Evolutionary conservation across 2,797 vertebrate genomes (phyloP).

Genomic region (Sciurus carolinensis): DNA sequence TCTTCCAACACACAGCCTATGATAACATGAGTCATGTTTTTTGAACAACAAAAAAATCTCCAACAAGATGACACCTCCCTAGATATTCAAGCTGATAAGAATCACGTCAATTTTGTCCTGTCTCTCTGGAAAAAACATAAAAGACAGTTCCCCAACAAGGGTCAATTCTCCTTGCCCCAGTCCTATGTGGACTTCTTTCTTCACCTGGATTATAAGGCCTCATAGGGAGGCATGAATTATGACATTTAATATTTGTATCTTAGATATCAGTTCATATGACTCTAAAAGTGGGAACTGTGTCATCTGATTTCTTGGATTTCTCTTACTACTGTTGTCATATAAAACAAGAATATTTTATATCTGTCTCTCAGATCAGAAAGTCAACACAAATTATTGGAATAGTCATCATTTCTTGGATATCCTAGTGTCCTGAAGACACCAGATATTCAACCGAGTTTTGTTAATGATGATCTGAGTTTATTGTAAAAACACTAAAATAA

Average conservation of each 20-base stretch:
- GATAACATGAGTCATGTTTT: not conserved
- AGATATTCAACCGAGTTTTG: not conserved
- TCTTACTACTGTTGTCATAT: not conserved
- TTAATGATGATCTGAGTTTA: not conserved
- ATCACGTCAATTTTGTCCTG: not conserved
- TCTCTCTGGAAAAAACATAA: not conserved
- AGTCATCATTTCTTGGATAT: not conserved
- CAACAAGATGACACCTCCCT: slow-evolving; percentile 14
- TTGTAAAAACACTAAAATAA: not conserved
- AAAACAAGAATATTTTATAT: slow-evolving; percentile 12
- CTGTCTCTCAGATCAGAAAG: slow-evolving; percentile 46
- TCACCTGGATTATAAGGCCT: not conserved
- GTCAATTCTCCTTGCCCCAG: not conserved
- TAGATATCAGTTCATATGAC: not conserved
- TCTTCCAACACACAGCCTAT: not conserved
- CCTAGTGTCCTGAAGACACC: not conserved
- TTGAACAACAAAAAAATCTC: not conserved
- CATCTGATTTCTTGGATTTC: not conserved
- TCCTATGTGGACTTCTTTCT: not conserved
- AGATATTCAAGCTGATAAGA: not conserved
- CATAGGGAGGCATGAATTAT: not conserved
- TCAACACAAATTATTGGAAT: slow-evolving; percentile 50
- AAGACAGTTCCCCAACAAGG: not conserved
- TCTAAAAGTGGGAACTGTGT: not conserved
- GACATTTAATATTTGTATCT: not conserved